phyloP scores from a whole-genome alignment of 1,140 invertebrate genomes.

The Ctenoplectra terminalis region DNA sequence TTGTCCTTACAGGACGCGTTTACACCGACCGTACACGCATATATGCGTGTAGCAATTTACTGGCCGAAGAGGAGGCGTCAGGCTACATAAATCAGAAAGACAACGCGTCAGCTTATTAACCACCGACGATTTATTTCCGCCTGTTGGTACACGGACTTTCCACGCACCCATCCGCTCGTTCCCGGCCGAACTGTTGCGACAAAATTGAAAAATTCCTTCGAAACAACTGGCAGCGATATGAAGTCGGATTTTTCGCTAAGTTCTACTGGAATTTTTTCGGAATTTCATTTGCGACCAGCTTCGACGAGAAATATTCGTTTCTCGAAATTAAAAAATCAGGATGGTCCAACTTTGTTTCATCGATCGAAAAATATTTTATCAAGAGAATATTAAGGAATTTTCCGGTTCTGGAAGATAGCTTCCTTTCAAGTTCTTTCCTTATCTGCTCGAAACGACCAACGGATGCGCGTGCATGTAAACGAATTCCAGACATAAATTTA shows the following conservation, averaged over 20 bases:
- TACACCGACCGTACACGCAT: conserved; percentile 49
- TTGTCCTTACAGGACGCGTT: conserved; percentile 57
- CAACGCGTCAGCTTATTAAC: conserved; percentile 72
- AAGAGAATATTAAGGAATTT: neutral
- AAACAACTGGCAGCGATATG: neutral
- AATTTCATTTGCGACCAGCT: too few species aligned
- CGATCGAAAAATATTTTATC: neutral
- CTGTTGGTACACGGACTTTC: conserved; percentile 43
- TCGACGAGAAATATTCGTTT: neutral
- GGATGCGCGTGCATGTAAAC: conserved; percentile 56
- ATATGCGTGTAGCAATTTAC: conserved; percentile 67
- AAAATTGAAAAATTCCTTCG: conserved; percentile 21
- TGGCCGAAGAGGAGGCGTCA: conserved; percentile 66
- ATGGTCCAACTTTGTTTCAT: neutral
- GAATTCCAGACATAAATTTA: conserved; percentile 66
- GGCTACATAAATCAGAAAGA: conserved; percentile 73
- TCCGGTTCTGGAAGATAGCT: too few species aligned
- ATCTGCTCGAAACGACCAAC: conserved; percentile 13
- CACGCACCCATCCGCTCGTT: conserved; percentile 33
- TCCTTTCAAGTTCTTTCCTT: neutral
- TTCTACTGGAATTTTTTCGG: too few species aligned
- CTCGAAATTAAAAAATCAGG: neutral
- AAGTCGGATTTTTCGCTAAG: neutral
- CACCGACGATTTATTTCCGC: conserved; percentile 69
- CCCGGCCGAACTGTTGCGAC: neutral